Conservation (phyloP, 1,140 invertebrate species). For the Drosophila auraria region DNA sequence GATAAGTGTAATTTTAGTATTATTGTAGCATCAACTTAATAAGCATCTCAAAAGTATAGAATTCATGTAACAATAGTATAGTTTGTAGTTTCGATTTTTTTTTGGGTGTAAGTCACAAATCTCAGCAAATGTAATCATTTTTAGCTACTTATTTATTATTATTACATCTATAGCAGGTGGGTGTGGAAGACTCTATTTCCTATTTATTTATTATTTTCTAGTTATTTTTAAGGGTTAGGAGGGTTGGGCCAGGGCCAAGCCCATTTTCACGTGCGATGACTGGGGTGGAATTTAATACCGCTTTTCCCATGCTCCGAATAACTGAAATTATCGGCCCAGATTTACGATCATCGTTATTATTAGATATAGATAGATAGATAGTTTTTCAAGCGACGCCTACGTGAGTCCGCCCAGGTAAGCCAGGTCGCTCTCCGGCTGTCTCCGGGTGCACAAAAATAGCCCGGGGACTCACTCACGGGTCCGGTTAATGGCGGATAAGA, state of each 20-base stretch:
- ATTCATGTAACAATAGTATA: no score
- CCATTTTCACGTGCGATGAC: not conserved
- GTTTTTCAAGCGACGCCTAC: not conserved
- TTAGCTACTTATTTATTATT: slow-evolving; percentile 7
- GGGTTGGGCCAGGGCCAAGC: slow-evolving; percentile 9
- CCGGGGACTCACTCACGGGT: slow-evolving; percentile 16
- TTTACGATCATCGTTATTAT: slow-evolving; percentile 34
- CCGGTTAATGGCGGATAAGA: slow-evolving; percentile 1
- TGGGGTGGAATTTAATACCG: not conserved
- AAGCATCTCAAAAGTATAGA: no score
- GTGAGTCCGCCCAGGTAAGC: slow-evolving; percentile 15
- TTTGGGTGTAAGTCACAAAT: not conserved
- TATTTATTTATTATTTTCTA: not conserved
- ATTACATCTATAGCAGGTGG: not conserved
- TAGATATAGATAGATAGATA: slow-evolving; percentile 1
- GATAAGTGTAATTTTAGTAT: no score
- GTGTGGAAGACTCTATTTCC: not conserved
- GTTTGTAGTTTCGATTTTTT: no score
- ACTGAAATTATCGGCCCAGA: slow-evolving; percentile 21
- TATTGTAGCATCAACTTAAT: no score
- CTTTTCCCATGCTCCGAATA: slow-evolving; percentile 10
- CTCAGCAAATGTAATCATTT: not conserved
- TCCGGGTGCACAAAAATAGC: not conserved
- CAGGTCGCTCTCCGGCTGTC: not conserved
- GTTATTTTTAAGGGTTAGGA: not conserved